Base-by-base conservation (phyloP, 1,140 invertebrate species). In the Tetranychus cinnabarinus region DNA sequence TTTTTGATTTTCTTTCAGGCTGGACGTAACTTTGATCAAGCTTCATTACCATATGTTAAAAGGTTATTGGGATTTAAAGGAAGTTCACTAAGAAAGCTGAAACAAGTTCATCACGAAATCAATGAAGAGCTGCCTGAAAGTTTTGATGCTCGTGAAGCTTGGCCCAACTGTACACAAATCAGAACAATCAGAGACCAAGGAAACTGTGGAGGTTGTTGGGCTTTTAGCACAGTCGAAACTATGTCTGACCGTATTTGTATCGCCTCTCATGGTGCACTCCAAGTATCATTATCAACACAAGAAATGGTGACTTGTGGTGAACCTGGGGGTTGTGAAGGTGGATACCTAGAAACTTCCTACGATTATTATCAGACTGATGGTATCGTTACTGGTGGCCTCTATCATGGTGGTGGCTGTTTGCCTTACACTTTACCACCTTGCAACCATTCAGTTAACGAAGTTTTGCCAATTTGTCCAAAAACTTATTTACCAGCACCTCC, bases 361-460 rank as follows among this genome's bases (percentile, higher is more conserved):
- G 57, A 67, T 7, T 76, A 70, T 65, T 75, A 66, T 67, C 63
- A 66, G 46, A 61, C 63, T 1, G 15, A 33, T n/a, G 62, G 62
- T 8, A 72, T 88, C 58, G 88, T 93, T 1, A 87, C 82, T 62
- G 89, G 89, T 58, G 88, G 88, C 2, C 76, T 78, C 59, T 92
- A 81, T 69, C 80, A 80, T 56, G 81, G 1, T 74, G 80, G 45
- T 36, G 72, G 68, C 74, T 95, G 89, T 72, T 77, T 79, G 65
- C 88, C 88, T 2, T 93, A 95, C 67, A 77, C 80, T 66, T 83
- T 93, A 62, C 72, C 77, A 33, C 83, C 85, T 0, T 95, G 90
- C 71, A 88, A 92, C 69, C 90, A 95, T 72, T 88, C 92, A 69
- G 79, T 82, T 0, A 82, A 81, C 63, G 89, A 88, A n/a, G 76